Evolutionary conservation across 2,113 vertebrate genomes (phyloP).

Genomic region (Motacilla alba): DNA sequence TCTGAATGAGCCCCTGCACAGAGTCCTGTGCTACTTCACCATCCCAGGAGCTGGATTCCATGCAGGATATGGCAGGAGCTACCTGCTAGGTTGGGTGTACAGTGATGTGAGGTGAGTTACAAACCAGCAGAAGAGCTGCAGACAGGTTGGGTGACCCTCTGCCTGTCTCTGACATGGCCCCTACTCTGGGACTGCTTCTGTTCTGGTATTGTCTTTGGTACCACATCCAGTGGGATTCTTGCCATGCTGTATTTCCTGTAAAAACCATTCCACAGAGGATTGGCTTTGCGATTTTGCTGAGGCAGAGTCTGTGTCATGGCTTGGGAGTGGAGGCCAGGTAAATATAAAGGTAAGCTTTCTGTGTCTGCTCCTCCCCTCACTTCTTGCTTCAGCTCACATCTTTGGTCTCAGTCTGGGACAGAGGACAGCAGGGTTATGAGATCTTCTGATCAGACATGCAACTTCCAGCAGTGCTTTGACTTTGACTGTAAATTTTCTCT

Average conservation of each 20-base stretch:
- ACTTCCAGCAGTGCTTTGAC: background rate
- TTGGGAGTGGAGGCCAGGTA: background rate
- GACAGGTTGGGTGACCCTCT: background rate
- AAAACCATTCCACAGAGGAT: background rate
- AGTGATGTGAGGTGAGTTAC: background rate
- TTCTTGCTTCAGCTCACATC: background rate
- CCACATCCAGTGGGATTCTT: background rate
- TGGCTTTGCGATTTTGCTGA: background rate
- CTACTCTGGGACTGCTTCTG: background rate
- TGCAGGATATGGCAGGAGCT: background rate
- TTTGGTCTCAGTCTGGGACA: background rate
- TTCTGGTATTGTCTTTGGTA: background rate
- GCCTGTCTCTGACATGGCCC: background rate
- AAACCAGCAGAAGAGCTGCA: background rate
- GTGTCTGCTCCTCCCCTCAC: background rate
- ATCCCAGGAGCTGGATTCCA: background rate
- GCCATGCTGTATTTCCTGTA: background rate
- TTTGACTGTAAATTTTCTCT: background rate
- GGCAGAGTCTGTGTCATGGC: background rate
- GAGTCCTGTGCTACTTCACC: background rate
- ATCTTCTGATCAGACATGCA: background rate
- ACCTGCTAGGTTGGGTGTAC: background rate
- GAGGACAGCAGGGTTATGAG: background rate
- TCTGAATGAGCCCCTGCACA: background rate
- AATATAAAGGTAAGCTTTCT: background rate